phyloP scores from a whole-genome alignment of 2,797 vertebrate genomes.

The Toxotes lorentzi region DNA sequence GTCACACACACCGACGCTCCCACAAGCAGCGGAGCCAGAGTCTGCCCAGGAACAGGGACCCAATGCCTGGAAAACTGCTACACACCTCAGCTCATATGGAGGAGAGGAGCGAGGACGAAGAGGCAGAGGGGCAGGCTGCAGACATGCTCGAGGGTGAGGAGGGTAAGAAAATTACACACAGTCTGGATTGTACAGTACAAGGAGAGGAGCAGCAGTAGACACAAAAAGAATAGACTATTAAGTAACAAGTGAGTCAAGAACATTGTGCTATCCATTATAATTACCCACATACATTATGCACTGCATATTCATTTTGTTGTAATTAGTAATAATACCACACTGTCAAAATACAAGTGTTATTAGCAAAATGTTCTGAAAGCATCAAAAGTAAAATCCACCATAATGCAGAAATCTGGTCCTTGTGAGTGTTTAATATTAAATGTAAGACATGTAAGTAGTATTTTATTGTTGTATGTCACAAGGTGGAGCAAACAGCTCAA shows the following conservation, averaged over 20 bases:
- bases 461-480: not conserved
- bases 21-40: slow-evolving; percentile 91
- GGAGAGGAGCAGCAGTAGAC: not conserved
- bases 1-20: slow-evolving; percentile 81
- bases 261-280: not conserved
- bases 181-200: not conserved
- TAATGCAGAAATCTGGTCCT: not conserved
- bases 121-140: slow-evolving; percentile 78
- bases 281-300: not conserved
- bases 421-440: not conserved
- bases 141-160: slow-evolving; percentile 77
- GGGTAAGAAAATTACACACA: slow-evolving; percentile 67
- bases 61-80: slow-evolving; percentile 76
- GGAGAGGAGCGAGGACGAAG: slow-evolving; percentile 87
- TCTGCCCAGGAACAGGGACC: slow-evolving; percentile 89
- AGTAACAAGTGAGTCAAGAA: not conserved
- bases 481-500: not conserved
- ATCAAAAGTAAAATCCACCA: not conserved
- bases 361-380: not conserved
- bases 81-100: slow-evolving; percentile 84
- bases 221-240: slow-evolving; percentile 7
- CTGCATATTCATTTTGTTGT: not conserved
- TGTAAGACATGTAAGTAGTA: not conserved
- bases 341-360: not conserved
- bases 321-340: not conserved